Conservation (phyloP, 2,797 vertebrate species). For the Sebastes nivosus region DNA sequence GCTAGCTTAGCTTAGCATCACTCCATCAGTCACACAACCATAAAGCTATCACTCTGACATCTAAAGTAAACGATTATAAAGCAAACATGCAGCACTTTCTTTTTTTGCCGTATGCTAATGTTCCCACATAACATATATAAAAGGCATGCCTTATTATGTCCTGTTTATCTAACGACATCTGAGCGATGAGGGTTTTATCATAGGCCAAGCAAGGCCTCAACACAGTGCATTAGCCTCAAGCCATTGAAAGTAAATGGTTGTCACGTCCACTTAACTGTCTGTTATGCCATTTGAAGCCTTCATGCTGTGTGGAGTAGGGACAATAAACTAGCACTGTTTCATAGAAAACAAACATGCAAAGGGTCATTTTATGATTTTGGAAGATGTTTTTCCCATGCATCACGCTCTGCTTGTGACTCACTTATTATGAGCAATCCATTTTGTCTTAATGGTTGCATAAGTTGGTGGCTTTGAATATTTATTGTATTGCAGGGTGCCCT, state of each 20-base stretch:
- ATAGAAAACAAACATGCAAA: background rate
- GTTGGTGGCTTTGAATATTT: conserved; percentile 19
- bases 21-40: conserved; percentile 59
- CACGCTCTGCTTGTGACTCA: background rate
- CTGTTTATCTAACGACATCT: conserved; percentile 43
- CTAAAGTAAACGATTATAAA: conserved; percentile 42
- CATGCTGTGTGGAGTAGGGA: conserved; percentile 6
- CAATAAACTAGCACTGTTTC: background rate
- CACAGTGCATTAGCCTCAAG: conserved; percentile 32
- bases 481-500: background rate
- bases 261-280: conserved; percentile 56
- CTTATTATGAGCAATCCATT: background rate
- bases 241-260: conserved; percentile 58
- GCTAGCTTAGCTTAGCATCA: conserved; percentile 72
- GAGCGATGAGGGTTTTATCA: conserved; percentile 37
- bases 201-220: conserved; percentile 1
- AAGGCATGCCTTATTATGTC: background rate
- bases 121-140: background rate
- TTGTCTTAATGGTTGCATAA: background rate
- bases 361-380: background rate
- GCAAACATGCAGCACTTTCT: conserved; percentile 2
- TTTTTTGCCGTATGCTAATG: background rate
- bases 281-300: conserved; percentile 46
- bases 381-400: background rate
- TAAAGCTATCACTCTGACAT: conserved; percentile 52